phyloP scores from a whole-genome alignment of 2,888 invertebrate genomes.

The Drosophila neotestacea region DNA sequence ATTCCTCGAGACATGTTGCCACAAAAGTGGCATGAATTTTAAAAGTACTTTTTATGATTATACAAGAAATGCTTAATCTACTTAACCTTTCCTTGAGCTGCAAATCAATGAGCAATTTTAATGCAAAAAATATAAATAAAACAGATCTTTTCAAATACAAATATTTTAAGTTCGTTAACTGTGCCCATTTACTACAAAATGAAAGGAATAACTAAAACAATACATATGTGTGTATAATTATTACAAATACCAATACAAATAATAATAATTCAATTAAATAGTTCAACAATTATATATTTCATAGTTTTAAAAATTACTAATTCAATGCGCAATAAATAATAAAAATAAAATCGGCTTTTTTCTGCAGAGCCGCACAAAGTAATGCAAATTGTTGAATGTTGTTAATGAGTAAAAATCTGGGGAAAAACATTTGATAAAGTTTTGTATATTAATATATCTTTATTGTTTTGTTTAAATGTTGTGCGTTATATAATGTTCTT shows the following conservation, averaged over 20 bases:
- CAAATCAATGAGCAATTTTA: slow-evolving; percentile 42
- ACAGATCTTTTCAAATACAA: slow-evolving; percentile 26
- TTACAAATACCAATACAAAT: slow-evolving; percentile 52
- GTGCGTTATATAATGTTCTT: slow-evolving; percentile 42
- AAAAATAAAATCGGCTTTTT: slow-evolving; percentile 41
- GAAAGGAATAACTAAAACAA: slow-evolving; percentile 9
- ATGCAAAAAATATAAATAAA: background rate
- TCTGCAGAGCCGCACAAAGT: slow-evolving; percentile 54
- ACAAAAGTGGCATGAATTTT: slow-evolving; percentile 32
- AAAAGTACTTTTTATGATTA: slow-evolving; percentile 49
- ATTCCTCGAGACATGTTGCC: slow-evolving; percentile 29
- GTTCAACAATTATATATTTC: slow-evolving; percentile 74
- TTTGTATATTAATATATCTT: slow-evolving; percentile 1
- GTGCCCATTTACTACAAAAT: slow-evolving; percentile 25
- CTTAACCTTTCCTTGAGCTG: slow-evolving; percentile 44
- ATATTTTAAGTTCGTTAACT: slow-evolving; percentile 42
- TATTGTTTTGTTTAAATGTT: slow-evolving; percentile 20
- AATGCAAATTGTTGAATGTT: slow-evolving; percentile 20
- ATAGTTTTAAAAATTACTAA: slow-evolving; percentile 77
- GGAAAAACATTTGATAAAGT: too few species aligned
- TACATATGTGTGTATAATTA: slow-evolving; percentile 31
- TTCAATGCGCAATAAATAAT: slow-evolving; percentile 74
- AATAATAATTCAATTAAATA: slow-evolving; percentile 69
- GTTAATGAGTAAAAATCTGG: background rate
- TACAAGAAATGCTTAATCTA: slow-evolving; percentile 65